Conservation (phyloP, 1,140 invertebrate genomes). For the Diprion similis region DNA sequence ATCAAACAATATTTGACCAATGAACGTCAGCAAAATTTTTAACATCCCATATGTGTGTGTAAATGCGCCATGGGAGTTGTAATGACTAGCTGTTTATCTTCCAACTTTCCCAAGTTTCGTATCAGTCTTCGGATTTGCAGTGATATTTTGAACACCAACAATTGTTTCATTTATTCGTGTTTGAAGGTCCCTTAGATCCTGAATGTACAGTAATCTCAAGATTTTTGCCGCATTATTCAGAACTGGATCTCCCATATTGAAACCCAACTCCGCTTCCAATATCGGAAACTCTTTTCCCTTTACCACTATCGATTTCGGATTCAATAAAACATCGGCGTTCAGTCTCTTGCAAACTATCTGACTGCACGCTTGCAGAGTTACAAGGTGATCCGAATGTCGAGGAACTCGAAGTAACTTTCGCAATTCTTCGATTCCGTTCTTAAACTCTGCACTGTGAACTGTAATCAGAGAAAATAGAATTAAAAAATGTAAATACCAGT, state of each 20-base stretch:
- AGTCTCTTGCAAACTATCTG: conserved; percentile 72
- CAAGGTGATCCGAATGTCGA: conserved; percentile 81
- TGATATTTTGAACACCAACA: conserved; percentile 89
- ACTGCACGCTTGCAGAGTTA: conserved; percentile 78
- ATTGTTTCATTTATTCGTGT: conserved; percentile 95
- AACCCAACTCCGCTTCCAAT: conserved; percentile 71
- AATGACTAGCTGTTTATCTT: conserved; percentile 52
- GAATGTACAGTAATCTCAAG: conserved; percentile 87
- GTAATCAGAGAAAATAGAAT: conserved; percentile 10
- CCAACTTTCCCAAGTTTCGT: conserved; percentile 94
- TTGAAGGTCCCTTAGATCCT: conserved; percentile 89
- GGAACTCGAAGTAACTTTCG: conserved; percentile 82
- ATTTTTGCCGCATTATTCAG: conserved; percentile 83
- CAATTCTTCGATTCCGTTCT: conserved; percentile 77
- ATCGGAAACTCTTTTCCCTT: conserved; percentile 73
- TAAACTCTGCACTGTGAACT: conserved; percentile 87
- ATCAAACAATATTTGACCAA: neutral
- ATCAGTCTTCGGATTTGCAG: conserved; percentile 97
- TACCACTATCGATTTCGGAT: conserved; percentile 64
- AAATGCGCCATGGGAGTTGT: neutral
- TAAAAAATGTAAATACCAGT: conserved; percentile 42
- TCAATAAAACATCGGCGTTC: conserved; percentile 70
- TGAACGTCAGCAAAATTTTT: too few species aligned
- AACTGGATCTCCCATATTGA: conserved; percentile 73
- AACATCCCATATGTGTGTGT: too few species aligned